phyloP scores from a whole-genome alignment of 2,888 invertebrate species.

The Drosophila peninsularis region DNA sequence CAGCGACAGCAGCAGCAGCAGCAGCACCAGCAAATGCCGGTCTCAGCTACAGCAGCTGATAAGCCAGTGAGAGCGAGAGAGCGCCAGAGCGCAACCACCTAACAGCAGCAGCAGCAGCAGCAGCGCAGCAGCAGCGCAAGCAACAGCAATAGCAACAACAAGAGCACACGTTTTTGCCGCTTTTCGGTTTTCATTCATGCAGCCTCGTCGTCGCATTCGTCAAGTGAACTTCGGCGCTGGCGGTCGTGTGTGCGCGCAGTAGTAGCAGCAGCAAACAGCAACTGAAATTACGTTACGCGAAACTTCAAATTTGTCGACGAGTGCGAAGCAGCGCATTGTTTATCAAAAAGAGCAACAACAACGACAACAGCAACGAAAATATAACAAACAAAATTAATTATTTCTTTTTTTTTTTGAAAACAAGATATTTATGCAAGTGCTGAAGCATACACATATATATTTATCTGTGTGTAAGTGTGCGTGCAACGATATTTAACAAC shows the following conservation, averaged over 20 bases:
- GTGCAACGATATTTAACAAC: conserved; percentile 34
- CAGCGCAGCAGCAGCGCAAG: conserved; percentile 22
- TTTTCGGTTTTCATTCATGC: conserved; percentile 63
- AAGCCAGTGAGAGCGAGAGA: conserved; percentile 53
- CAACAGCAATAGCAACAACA: conserved; percentile 28
- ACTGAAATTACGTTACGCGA: conserved; percentile 52
- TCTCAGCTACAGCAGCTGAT: conserved; percentile 62
- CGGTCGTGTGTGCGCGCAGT: conserved; percentile 76
- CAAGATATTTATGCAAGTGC: conserved; percentile 46
- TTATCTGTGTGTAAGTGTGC: conserved; percentile 14
- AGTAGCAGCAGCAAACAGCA: conserved; percentile 28
- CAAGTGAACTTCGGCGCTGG: conserved; percentile 80
- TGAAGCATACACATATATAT: conserved; percentile 1
- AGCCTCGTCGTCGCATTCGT: conserved; percentile 68
- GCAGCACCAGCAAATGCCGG: conserved; percentile 55
- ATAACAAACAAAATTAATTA: conserved; percentile 2
- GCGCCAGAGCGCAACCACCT: conserved; percentile 60
- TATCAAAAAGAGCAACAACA: conserved; percentile 21
- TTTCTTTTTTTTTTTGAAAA: conserved; percentile 20
- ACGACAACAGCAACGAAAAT: no score
- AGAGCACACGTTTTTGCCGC: conserved; percentile 24
- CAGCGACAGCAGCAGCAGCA: conserved; percentile 14
- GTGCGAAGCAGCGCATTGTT: conserved; percentile 42
- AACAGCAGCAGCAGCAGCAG: conserved; percentile 20
- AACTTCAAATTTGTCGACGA: conserved; percentile 34